Evolutionary conservation across 2,888 invertebrate species (phyloP).

Genomic region (Stegophylla sp.): DNA sequence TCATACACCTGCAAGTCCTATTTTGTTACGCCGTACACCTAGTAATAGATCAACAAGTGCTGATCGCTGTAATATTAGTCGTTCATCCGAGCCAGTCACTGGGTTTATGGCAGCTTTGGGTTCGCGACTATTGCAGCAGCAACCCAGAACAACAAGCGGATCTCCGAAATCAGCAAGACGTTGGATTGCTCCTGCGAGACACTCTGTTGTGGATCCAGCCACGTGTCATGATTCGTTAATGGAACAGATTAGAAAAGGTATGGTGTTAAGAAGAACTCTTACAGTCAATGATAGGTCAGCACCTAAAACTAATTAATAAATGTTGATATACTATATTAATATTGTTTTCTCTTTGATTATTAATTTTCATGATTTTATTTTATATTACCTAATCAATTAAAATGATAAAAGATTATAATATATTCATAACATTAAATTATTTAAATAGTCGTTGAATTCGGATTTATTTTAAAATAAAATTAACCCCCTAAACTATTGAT

Average conservation of each 20-base stretch:
- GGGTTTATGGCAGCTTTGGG: constrained; percentile 76
- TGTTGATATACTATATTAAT: not conserved
- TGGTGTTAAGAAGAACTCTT: constrained; percentile 79
- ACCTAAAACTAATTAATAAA: constrained; percentile 74
- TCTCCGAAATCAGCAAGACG: constrained; percentile 69
- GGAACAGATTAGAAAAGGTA: constrained; percentile 91
- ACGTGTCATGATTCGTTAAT: constrained; percentile 86
- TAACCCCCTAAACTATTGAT: constrained; percentile 5
- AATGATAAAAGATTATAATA: constrained; percentile 8
- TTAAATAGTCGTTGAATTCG: constrained; percentile 3
- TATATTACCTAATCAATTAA: constrained; percentile 37
- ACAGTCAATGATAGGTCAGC: constrained; percentile 85
- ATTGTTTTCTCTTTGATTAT: constrained; percentile 5
- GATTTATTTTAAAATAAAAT: constrained; percentile 4
- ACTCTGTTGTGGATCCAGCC: constrained; percentile 71
- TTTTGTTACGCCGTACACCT: constrained; percentile 62
- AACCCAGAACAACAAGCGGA: constrained; percentile 62
- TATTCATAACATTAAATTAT: constrained; percentile 19
- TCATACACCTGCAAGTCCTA: constrained; percentile 85
- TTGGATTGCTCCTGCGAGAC: constrained; percentile 67
- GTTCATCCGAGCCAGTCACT: constrained; percentile 65
- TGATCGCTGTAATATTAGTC: constrained; percentile 58
- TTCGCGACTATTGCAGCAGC: constrained; percentile 73
- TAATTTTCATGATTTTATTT: constrained; percentile 36
- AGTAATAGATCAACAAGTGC: constrained; percentile 61